Evolutionary conservation across 2,797 vertebrate genomes (phyloP).

Genomic region (Spondyliosoma cantharus): DNA sequence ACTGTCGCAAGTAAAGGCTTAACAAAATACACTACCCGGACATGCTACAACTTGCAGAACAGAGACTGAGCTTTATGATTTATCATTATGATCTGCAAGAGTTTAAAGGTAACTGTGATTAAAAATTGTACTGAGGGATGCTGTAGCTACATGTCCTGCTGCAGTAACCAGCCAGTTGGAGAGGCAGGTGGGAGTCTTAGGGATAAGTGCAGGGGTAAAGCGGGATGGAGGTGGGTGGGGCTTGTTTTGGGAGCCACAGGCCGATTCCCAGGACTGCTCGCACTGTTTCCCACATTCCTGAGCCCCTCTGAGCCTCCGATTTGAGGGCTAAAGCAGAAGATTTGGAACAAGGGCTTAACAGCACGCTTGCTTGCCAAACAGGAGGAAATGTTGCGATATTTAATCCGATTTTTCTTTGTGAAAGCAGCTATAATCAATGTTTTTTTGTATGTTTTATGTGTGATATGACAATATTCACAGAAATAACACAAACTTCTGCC

Average conservation of each 20-base stretch:
- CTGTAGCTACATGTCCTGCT: constrained; percentile 30
- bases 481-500: background rate
- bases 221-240: constrained; percentile 19
- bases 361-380: background rate
- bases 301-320: constrained; percentile 50
- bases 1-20: background rate
- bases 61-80: background rate
- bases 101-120: background rate
- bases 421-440: background rate
- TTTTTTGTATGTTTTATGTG: background rate
- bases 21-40: background rate
- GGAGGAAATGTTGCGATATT: background rate
- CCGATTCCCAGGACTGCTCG: constrained; percentile 52
- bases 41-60: constrained; percentile 2
- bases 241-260: constrained; percentile 36
- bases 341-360: constrained; percentile 11
- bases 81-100: background rate
- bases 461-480: background rate
- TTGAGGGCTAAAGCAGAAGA: constrained; percentile 26
- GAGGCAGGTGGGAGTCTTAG: constrained; percentile 16
- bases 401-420: background rate
- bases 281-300: constrained; percentile 66
- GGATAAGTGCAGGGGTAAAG: background rate
- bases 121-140: constrained; percentile 1
- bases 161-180: constrained; percentile 20